Evolutionary conservation across 37 sponge, comb jelly and placozoan species (phyloP).

Genomic region (Beroe ovata): DNA sequence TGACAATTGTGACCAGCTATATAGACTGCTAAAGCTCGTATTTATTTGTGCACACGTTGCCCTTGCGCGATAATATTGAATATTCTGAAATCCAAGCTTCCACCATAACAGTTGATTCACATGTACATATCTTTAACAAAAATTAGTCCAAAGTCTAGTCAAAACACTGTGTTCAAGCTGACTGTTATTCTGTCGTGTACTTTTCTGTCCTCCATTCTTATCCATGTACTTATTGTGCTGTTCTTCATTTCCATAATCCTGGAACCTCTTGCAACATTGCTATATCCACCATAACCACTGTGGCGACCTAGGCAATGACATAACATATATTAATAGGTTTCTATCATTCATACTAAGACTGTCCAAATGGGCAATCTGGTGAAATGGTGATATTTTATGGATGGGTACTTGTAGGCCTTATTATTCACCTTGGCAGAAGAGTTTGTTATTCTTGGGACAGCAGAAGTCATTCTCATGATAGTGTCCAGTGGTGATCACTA

Average conservation of each 20-base stretch:
- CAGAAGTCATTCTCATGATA: conserved; percentile 61
- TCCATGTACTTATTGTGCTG: conserved; percentile 22
- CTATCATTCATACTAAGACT: too few species aligned
- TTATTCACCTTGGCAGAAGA: conserved; percentile 45
- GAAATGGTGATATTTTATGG: background rate
- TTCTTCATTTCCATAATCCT: conserved; percentile 5
- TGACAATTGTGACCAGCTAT: too few species aligned
- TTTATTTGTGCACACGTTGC: too few species aligned
- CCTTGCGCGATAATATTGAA: too few species aligned
- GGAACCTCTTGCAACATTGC: conserved; percentile 43
- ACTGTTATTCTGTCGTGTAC: background rate
- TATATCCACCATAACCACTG: conserved; percentile 67
- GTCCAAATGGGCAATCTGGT: too few species aligned
- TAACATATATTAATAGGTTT: too few species aligned
- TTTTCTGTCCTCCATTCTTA: conserved; percentile 42
- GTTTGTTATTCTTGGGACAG: conserved; percentile 15
- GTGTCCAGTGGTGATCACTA: conserved; percentile 44
- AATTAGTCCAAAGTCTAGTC: too few species aligned
- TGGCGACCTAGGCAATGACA: conserved; percentile 62
- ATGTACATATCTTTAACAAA: too few species aligned
- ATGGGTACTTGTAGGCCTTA: background rate
- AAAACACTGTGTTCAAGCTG: background rate
- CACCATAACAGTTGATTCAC: too few species aligned
- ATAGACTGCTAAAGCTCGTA: too few species aligned
- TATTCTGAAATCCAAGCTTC: too few species aligned